These are phyloP conservation scores for Scaptomyza flava DNA, from an alignment of 2,888 invertebrate genomes.

Conservation along the genomic window DNA sequence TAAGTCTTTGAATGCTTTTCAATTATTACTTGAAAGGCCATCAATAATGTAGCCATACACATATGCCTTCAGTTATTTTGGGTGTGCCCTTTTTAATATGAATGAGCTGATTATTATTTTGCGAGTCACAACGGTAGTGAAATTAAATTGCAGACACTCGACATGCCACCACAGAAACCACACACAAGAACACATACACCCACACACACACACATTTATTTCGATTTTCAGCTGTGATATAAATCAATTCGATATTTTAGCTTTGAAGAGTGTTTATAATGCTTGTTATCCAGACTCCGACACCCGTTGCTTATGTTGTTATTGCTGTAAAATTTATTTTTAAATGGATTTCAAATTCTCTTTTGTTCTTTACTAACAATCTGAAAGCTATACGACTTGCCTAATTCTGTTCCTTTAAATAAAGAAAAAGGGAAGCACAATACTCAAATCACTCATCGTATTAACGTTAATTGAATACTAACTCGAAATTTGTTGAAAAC, in stretches of 20 bases:
- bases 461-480: not conserved
- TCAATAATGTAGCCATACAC: constrained; percentile 21
- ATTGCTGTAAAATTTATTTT: not conserved
- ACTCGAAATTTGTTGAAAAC: not conserved
- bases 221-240: constrained; percentile 26
- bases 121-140: constrained; percentile 21
- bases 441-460: not conserved
- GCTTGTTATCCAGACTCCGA: constrained; percentile 32
- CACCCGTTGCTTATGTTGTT: constrained; percentile 5
- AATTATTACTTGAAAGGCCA: constrained; percentile 43
- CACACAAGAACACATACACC: not conserved
- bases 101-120: constrained; percentile 25
- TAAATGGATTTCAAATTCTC: not conserved
- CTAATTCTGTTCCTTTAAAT: not conserved
- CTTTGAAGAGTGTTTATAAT: constrained; percentile 61
- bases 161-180: constrained; percentile 34
- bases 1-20: constrained; percentile 25
- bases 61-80: not conserved
- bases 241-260: constrained; percentile 58
- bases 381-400: not conserved
- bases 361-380: not conserved
- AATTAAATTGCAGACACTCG: constrained; percentile 60
- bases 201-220: no score
- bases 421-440: not conserved
- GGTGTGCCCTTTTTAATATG: not conserved